Base-by-base conservation (phyloP, 2,113 vertebrate genomes). In the Sakesphorus luctuosus region DNA sequence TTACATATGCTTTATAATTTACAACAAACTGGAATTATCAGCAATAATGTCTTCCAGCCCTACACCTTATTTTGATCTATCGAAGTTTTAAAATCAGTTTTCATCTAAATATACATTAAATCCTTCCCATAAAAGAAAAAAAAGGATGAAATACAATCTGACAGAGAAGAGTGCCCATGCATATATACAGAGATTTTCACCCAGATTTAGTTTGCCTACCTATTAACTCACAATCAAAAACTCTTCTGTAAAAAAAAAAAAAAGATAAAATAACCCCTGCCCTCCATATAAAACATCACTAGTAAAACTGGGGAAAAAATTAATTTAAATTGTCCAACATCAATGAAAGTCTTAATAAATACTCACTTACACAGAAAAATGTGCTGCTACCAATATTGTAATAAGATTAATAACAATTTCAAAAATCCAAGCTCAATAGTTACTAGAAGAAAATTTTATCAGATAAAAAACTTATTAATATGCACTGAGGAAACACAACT, bases 1-100 rank as follows among this genome's bases (percentile, higher is more conserved):
- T 96, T 97, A 97, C 5, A 21, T 91, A 84, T 89, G 96, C 96
- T 94, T 95, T 94, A 95, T 95, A 98, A 98, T 97, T 96, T 97
- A 96, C 66, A 94, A 96, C 79, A 95, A 96, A 97, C 79, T 96
- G 94, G 88, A 97, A 97, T 97, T 74, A 97, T 96, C 82, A 89
- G 93, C 92, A 95, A 96, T 97, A 96, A 97, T 78, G 92, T 86
- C 93, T 94, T 97, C 78, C 66, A 96, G 77, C 59, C 89, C 66
- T 96, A 96, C 95, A 67, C 31, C 79, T 87, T 89, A 46, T 81
- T 97, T 97, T 94, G 96, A 96, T 88, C 63, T 95, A 97, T 68
- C 1, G 29, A 79, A 92, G 87, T 92, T 96, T 94, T 61, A 85
- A 89, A 96, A 96, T 72, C 76, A 44, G 72, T 95, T 95, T 92